Base-by-base conservation (phyloP, 2,113 vertebrate genomes). In the Gymnarchus niloticus region DNA sequence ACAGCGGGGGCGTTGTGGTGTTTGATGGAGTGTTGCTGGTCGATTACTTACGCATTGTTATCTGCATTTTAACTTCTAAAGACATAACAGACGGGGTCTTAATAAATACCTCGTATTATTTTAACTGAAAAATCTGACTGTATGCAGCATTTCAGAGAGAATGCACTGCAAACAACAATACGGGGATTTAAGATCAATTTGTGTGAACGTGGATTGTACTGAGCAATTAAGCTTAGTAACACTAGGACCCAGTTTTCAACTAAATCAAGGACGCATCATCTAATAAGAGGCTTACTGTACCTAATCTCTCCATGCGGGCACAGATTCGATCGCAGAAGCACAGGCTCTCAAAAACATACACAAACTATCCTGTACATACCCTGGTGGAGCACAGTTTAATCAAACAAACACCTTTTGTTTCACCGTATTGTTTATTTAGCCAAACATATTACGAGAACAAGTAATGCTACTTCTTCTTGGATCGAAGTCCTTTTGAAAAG, bases 211-310 rank as follows among this genome's bases (percentile, higher is more conserved):
- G 51, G 56, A 52, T 76, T 61, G 80, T 83, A 37, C 59, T 80
- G 69, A 81, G 57, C 25, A 10, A 2, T 8, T 9, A 84, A 81
- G 65, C 1, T 0, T 7, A n/a, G 83, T 44, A 83, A 91, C 93
- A 89, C 91, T 95, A 94, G 93, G 94, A 94, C 93, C 93, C 92
- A 85, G 92, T 83, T 88, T 65, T 84, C 83, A 89, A 87, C 85
- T 86, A 93, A 92, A 95, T 95, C 93, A 92, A 94, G 93, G 93
- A 93, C 94, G 93, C 28, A 19, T 89, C 89, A 90, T 88, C 91
- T 91, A 90, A 92, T 94, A 95, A 95, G 94, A 94, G 89, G 94
- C 92, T 95, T 95, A 95, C 89, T 86, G 81, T 90, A 92, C 94
- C 91, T 95, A 95, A 94, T 94, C 94, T 93, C 90, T 86, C 88